These are phyloP conservation scores for Ranitomeya variabilis DNA, from an alignment of 2,113 vertebrate species.

Conservation along the genomic window DNA sequence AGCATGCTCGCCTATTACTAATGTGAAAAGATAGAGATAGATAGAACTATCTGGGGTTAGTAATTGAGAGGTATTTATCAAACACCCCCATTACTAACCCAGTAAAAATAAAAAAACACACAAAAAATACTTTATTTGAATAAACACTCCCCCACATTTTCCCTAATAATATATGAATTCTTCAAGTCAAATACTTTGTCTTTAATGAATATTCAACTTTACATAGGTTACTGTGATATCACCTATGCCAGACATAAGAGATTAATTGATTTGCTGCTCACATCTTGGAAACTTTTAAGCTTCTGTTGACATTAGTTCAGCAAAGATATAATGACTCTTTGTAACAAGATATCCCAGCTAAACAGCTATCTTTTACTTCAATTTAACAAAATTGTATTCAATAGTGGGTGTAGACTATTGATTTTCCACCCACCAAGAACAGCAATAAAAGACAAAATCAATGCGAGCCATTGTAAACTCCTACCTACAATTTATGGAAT, in stretches of 20 bases:
- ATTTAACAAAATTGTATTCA: conserved; percentile 59
- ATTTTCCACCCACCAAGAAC: conserved; percentile 64
- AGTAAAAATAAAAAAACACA: too few relatives aligned
- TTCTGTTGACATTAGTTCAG: conserved; percentile 42
- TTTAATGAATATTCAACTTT: neutral
- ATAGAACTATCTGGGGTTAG: too few relatives aligned
- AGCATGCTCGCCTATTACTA: too few relatives aligned
- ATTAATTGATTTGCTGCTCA: conserved; percentile 5
- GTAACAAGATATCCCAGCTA: conserved; percentile 54
- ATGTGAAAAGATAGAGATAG: too few relatives aligned
- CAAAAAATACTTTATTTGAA: too few relatives aligned
- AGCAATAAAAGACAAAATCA: conserved; percentile 63
- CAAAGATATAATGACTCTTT: conserved; percentile 38
- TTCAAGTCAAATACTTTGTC: too few relatives aligned
- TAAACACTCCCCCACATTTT: too few relatives aligned
- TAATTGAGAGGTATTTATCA: too few relatives aligned
- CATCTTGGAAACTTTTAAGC: conserved; percentile 14
- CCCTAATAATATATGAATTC: too few relatives aligned
- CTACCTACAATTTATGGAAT: conserved; percentile 50
- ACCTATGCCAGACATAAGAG: neutral
- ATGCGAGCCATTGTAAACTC: conserved; percentile 53
- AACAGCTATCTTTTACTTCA: conserved; percentile 55
- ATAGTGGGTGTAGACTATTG: conserved; percentile 60
- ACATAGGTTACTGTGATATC: neutral
- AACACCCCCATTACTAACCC: too few relatives aligned